Base-by-base conservation (phyloP, 1,140 invertebrate genomes). In the Cyphomyrmex costatus region DNA sequence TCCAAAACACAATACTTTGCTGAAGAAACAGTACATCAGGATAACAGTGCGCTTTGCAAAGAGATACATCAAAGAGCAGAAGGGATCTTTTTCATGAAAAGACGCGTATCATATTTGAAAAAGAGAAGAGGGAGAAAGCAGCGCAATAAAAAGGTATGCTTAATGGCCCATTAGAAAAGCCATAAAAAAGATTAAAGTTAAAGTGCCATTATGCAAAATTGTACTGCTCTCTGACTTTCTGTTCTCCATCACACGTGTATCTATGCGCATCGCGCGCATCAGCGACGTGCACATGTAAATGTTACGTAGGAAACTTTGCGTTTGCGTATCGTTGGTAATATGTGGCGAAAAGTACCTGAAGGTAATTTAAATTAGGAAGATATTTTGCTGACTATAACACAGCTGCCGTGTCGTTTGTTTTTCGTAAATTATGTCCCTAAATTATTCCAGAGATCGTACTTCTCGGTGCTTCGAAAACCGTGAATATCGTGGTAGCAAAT, bases 101-200 rank as follows among this genome's bases (percentile, higher is more conserved):
- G n/a, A 60, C 33, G n/a, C 12, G 0, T 61, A 4, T 21, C 30
- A 21, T 58, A 66, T 53, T 36, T 27, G 30, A 80, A 66, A 49
- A 66, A 49, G 42, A 68, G 42, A 8, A 42, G 36, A 36, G 58
- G 16, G 42, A 63, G 12, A 58, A 33, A 42, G 36, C 51, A 21
- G 36, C 42, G 86, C 63, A 92, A 91, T 92, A 68, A 92, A 92
- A 93, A 88, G 61, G 53, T 73, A 73, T 68, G 71, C 86, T 91
- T 91, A 93, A 92, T 77, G 92, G 90, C 71, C 88, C 90, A 93
- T 93, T 93, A 93, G 78, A 88, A 80, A 79, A 89, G 84, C 87
- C 91, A 90, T 93, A 93, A 93, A 93, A 93, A 91, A 92, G 92
- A 93, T 93, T 92, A 92, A 92, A 93, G 92, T 93, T 93, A 92